These are phyloP conservation scores for Chiloscyllium plagiosum DNA, from an alignment of 2,113 vertebrate species.

Conservation along the genomic window DNA sequence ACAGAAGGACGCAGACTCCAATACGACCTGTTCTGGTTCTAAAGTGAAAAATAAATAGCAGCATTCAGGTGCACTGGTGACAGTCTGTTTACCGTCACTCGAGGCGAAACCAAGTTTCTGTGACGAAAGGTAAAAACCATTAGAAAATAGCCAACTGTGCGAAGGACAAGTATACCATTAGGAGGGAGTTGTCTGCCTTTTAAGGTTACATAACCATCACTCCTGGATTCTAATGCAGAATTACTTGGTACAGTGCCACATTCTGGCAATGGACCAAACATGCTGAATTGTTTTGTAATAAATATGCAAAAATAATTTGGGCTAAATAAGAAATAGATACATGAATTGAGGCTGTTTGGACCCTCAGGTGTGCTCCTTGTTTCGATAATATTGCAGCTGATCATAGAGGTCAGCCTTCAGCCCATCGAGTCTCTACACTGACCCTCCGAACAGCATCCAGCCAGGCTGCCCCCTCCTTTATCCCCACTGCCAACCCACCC, in stretches of 20 bases:
- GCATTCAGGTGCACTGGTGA: neutral
- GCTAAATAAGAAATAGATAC: neutral
- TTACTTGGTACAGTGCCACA: neutral
- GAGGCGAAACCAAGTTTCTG: no score
- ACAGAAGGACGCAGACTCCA: neutral
- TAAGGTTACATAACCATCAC: neutral
- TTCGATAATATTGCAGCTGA: neutral
- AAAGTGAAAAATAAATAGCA: slow-evolving; percentile 11
- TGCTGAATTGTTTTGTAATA: neutral
- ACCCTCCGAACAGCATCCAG: no score
- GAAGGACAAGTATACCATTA: neutral
- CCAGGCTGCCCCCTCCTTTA: neutral
- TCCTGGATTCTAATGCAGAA: neutral
- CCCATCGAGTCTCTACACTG: no score
- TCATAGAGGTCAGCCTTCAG: neutral
- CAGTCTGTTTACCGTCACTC: neutral
- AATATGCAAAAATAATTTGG: neutral
- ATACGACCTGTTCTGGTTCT: neutral
- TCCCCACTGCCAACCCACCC: no score
- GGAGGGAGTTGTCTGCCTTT: no score
- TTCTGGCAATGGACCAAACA: neutral
- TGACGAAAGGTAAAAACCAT: neutral
- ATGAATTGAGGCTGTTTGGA: neutral
- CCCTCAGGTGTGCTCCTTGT: neutral
- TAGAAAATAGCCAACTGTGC: neutral